Evolutionary conservation across 2,797 vertebrate species (phyloP), one percentile per base, ranked within the genome.

Genomic region (Cyprinodon diabolis): DNA sequence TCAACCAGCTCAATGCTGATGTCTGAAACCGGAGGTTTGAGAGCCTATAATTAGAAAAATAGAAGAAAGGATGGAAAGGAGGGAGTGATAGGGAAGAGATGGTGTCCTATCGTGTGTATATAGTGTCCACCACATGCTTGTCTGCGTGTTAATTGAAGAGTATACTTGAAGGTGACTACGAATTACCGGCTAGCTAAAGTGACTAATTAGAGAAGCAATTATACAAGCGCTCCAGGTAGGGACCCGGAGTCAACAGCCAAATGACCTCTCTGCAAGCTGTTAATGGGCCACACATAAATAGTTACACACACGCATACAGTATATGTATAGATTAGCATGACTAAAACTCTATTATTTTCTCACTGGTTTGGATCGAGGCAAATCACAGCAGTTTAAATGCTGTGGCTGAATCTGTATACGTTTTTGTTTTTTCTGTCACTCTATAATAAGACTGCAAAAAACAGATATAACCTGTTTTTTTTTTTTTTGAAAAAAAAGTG

Each of bases 181-280:
- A 93, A 93, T 92, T 91, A 93, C 82, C 25, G 80, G 83, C 84
- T 88, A 83, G 89, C 85, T 88, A 93, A 92, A 89, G 80, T 88
- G 86, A 92, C 92, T 91, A 93, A 94, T 93, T 93, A 93, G 82
- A 86, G 87, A 67, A 89, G 90, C 89, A 92, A 93, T 94, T 93
- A 93, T 90, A 86, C 60, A 82, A 80, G 78, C 11, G 75, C 89
- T 92, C 89, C 78, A 84, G 55, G 89, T 84, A 87, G 90, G 85
- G 87, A 90, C 82, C 79, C 30, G 12, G 80, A 91, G 90, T 92
- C 89, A 92, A 90, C 88, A 91, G 87, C 85, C 75, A 87, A 89
- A 91, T 91, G 91, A 93, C 90, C 93, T 87, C 86, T 83, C 71
- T 70, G 76, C 69, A 60, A 86, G 74, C 90, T 82, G 75, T 86